phyloP scores from a whole-genome alignment of 2,797 vertebrate genomes.

The Microctenopoma steveboyesi region DNA sequence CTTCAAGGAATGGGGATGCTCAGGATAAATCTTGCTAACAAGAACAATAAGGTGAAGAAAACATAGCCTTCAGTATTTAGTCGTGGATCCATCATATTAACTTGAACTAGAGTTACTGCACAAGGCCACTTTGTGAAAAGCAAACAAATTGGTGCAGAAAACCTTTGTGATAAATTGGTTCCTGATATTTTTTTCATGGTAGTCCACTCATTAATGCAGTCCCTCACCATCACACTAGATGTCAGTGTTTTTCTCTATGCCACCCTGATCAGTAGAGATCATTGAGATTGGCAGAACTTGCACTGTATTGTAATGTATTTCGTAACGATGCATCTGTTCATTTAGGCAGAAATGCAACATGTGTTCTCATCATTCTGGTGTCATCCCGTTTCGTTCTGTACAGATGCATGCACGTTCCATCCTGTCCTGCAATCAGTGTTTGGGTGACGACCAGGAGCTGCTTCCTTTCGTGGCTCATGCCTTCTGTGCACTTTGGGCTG shows the following conservation, averaged over 20 bases:
- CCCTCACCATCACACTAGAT: constrained; percentile 57
- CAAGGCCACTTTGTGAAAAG: too few species aligned
- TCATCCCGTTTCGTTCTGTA: background rate
- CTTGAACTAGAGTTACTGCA: too few species aligned
- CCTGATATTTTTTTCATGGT: background rate
- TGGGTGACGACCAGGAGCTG: constrained; percentile 81
- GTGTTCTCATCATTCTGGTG: background rate
- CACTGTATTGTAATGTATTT: too few species aligned
- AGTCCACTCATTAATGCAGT: constrained; percentile 3
- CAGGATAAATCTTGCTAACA: constrained; percentile 80
- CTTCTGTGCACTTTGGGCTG: constrained; percentile 80
- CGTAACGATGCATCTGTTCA: too few species aligned
- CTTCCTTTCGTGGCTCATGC: constrained; percentile 81
- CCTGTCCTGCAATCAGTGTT: constrained; percentile 81
- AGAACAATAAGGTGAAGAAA: constrained; percentile 77
- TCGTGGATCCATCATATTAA: too few species aligned
- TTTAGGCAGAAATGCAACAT: background rate
- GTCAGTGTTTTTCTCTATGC: constrained; percentile 51
- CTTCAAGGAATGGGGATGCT: constrained; percentile 83
- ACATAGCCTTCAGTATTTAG: background rate
- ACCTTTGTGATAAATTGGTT: too few species aligned
- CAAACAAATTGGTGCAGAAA: too few species aligned
- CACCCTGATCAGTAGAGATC: background rate
- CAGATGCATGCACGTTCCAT: constrained; percentile 80
- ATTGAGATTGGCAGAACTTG: too few species aligned